Evolutionary conservation across 2,113 vertebrate genomes (phyloP).

Genomic region (Thalassoma bifasciatum): DNA sequence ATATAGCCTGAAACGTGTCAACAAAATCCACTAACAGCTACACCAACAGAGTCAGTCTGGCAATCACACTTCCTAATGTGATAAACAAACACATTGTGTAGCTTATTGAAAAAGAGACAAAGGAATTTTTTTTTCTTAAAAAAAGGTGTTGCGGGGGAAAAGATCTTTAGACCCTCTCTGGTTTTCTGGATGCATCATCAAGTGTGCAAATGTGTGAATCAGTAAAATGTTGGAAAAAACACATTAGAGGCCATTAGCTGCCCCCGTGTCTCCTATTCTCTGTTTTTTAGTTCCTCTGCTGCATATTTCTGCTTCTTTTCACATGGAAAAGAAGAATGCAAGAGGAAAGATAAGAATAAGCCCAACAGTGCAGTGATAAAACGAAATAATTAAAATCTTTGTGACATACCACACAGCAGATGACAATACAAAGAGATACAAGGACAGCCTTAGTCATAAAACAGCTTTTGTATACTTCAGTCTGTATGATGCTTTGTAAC

Average conservation of each 20-base stretch:
- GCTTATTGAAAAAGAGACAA: conserved; percentile 45
- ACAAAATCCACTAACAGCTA: conserved; percentile 44
- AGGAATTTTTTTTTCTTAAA: conserved; percentile 1
- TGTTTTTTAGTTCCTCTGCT: conserved; percentile 25
- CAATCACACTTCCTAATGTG: conserved; percentile 60
- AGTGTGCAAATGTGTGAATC: conserved; percentile 41
- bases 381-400: neutral
- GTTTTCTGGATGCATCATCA: conserved; percentile 43
- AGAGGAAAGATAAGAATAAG: conserved; percentile 27
- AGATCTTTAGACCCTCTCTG: conserved; percentile 23
- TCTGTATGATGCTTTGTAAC: neutral
- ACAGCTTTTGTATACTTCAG: neutral
- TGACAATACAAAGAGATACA: conserved; percentile 20
- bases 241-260: conserved; percentile 52
- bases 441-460: conserved; percentile 20
- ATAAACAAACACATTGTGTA: conserved; percentile 52
- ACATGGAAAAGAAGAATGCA: conserved; percentile 21
- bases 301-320: conserved; percentile 17
- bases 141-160: conserved; percentile 17
- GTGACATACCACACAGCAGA: too few species aligned
- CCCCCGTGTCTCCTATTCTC: neutral
- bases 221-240: conserved; percentile 45
- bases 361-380: conserved; percentile 24
- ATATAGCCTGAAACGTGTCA: conserved; percentile 60
- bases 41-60: conserved; percentile 52